A percentile compares a stretch with the other conserved stretches of the same genome.
Evolutionary conservation across 1,140 invertebrate genomes (phyloP).

Genomic region (Procambarus clarkii): DNA sequence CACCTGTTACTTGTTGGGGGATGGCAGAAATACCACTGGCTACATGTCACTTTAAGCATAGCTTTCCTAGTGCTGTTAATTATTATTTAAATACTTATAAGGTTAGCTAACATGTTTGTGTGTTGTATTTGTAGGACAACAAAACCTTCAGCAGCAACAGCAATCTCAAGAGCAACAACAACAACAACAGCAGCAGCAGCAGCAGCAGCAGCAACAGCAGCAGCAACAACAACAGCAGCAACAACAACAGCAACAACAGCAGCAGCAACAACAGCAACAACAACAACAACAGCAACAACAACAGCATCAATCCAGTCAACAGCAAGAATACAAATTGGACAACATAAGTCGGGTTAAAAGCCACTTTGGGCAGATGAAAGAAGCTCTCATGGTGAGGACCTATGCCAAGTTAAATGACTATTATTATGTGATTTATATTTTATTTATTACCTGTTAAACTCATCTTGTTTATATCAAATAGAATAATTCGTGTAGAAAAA

Average conservation of each 20-base stretch:
- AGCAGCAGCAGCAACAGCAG: constrained; percentile 14
- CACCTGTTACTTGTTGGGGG: too few species aligned
- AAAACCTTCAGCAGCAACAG: constrained; percentile 10
- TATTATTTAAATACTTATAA: too few species aligned
- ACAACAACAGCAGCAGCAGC: not conserved
- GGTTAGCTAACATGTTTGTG: too few species aligned
- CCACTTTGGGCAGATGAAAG: constrained; percentile 47
- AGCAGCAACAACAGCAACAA: constrained; percentile 28
- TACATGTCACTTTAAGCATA: too few species aligned
- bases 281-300: constrained; percentile 44
- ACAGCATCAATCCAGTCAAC: constrained; percentile 35
- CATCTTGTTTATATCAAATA: too few species aligned
- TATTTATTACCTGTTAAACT: too few species aligned
- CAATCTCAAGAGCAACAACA: constrained; percentile 8
- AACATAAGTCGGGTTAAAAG: constrained; percentile 40
- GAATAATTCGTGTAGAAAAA: too few species aligned
- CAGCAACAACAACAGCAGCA: constrained; percentile 44
- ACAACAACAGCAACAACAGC: constrained; percentile 35
- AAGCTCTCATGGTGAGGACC: constrained; percentile 33
- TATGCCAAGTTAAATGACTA: too few species aligned
- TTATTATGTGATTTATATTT: too few species aligned
- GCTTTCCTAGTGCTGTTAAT: too few species aligned
- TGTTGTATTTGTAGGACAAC: not conserved
- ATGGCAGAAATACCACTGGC: too few species aligned
- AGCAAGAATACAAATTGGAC: constrained; percentile 38